Conservation (phyloP, 92 coral and sea anemone species). For the Palythoa heliodiscus region DNA sequence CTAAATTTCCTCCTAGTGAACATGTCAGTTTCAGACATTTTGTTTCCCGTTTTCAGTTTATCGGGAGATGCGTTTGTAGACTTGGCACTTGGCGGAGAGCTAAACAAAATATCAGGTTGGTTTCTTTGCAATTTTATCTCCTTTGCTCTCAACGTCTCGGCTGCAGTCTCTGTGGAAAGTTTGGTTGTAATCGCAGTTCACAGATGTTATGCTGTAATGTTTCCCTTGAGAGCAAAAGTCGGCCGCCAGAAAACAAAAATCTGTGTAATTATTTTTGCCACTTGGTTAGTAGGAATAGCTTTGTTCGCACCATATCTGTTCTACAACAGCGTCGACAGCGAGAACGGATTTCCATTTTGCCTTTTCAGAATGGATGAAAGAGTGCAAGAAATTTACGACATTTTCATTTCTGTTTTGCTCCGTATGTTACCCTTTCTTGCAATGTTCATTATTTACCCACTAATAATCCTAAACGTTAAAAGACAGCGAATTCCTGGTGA, state of each 20-base stretch:
- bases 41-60: constrained; percentile 1
- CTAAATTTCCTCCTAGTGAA: constrained; percentile 1
- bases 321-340: constrained; percentile 6
- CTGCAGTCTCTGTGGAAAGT: constrained; percentile 21
- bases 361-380: neutral
- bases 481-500: constrained; percentile 6
- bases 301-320: constrained; percentile 13
- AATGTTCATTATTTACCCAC: neutral
- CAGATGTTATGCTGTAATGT: constrained; percentile 34
- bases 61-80: constrained; percentile 5
- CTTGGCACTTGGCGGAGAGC: constrained; percentile 1
- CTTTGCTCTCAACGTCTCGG: constrained; percentile 20
- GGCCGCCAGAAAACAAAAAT: neutral
- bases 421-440: constrained; percentile 3
- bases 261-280: neutral
- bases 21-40: constrained; percentile 13
- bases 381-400: neutral
- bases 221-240: constrained; percentile 17
- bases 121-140: constrained; percentile 10
- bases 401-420: constrained; percentile 9
- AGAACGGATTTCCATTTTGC: constrained; percentile 18
- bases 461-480: constrained; percentile 9
- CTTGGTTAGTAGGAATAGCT: constrained; percentile 1
- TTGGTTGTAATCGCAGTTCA: constrained; percentile 31
- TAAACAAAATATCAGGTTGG: constrained; percentile 18